Evolutionary conservation across 2,888 invertebrate species (phyloP).

Genomic region (Heliconius ethilla): DNA sequence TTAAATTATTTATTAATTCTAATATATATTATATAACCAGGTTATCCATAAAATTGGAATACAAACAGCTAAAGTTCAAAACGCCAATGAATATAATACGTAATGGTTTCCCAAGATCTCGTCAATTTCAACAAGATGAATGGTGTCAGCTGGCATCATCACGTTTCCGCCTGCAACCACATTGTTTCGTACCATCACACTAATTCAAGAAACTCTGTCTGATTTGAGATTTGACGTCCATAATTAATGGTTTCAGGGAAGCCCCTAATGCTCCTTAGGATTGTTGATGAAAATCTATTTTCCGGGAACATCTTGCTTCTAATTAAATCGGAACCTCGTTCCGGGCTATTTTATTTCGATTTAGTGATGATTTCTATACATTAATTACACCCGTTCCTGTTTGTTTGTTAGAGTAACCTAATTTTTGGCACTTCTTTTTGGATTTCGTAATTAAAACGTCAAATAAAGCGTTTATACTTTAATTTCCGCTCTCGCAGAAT

Average conservation of each 20-base stretch:
- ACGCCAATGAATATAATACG: neutral
- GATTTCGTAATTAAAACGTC: neutral
- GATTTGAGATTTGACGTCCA: slow-evolving; percentile 63
- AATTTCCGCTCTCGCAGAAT: slow-evolving; percentile 12
- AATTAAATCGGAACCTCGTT: slow-evolving; percentile 49
- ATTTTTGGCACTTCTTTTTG: neutral
- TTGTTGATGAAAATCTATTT: slow-evolving; percentile 49
- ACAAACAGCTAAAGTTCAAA: neutral
- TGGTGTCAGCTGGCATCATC: slow-evolving; percentile 52
- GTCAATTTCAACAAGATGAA: slow-evolving; percentile 38
- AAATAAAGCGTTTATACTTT: slow-evolving; percentile 8
- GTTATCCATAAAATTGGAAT: neutral
- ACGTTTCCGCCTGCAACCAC: slow-evolving; percentile 55
- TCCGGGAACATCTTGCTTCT: slow-evolving; percentile 47
- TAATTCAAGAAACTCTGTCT: slow-evolving; percentile 51
- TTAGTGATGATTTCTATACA: slow-evolving; percentile 24
- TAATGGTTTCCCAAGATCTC: slow-evolving; percentile 18
- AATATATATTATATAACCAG: neutral
- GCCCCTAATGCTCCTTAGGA: slow-evolving; percentile 48
- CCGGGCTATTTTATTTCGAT: slow-evolving; percentile 31
- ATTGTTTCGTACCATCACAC: slow-evolving; percentile 64
- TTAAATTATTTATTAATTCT: neutral
- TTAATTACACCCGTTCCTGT: neutral
- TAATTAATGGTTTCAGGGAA: slow-evolving; percentile 63
- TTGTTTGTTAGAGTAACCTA: neutral